A percentile compares a stretch with the other conserved stretches of the same genome.
phyloP scores from a whole-genome alignment of 2,888 invertebrate genomes.

The Nycteola revayana region DNA sequence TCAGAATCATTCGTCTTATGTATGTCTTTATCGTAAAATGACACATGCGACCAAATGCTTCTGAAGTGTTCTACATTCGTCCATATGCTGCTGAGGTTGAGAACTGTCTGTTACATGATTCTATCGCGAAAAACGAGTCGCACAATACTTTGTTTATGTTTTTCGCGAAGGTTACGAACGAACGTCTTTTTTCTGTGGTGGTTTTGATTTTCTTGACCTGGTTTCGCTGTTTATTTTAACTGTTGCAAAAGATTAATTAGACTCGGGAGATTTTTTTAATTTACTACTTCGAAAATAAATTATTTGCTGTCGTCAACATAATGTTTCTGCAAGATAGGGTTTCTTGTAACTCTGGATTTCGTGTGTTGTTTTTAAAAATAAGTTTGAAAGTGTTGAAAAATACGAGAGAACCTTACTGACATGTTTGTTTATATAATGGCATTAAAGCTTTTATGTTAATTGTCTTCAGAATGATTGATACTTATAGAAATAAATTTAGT shows the following conservation, averaged over 20 bases:
- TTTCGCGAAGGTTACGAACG: constrained; percentile 45
- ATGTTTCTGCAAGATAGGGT: too few relatives aligned
- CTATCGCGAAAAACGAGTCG: constrained; percentile 21
- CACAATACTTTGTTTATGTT: constrained; percentile 32
- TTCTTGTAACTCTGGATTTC: constrained; percentile 6
- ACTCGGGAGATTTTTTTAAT: constrained; percentile 43
- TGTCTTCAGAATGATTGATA: too few relatives aligned
- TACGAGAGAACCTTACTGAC: too few relatives aligned
- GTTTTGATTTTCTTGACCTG: constrained; percentile 74
- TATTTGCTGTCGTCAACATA: constrained; percentile 17
- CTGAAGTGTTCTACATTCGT: too few relatives aligned
- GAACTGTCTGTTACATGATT: constrained; percentile 20
- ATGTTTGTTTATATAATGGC: too few relatives aligned
- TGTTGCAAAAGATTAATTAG: constrained; percentile 67
- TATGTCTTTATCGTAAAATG: too few relatives aligned
- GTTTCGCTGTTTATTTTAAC: constrained; percentile 65
- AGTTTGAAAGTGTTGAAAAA: too few relatives aligned
- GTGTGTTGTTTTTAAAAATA: constrained; percentile 1
- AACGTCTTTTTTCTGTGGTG: constrained; percentile 50
- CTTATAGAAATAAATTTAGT: too few relatives aligned
- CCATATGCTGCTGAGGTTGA: too few relatives aligned
- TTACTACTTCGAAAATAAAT: constrained; percentile 38
- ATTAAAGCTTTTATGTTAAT: too few relatives aligned
- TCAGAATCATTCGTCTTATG: too few relatives aligned
- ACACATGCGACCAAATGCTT: too few relatives aligned